Evolutionary conservation across 1,140 invertebrate species (phyloP).

Genomic region (Penaeus japonicus): DNA sequence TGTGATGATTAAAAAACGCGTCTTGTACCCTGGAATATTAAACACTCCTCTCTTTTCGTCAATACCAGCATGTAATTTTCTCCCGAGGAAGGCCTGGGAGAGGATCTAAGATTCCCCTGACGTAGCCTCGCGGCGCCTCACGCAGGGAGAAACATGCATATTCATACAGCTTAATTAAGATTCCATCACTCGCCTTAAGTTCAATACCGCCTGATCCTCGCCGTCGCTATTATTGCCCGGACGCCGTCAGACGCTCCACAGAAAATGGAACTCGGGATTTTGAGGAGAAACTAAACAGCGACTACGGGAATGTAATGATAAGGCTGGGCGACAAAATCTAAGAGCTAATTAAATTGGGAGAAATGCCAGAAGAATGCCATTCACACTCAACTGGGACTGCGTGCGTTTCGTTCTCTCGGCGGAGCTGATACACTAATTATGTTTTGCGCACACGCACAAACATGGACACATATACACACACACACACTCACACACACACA

Average conservation of each 20-base stretch:
- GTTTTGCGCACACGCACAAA: too few relatives aligned
- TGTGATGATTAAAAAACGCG: background rate
- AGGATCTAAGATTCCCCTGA: background rate
- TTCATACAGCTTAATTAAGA: constrained; percentile 56
- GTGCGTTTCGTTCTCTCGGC: too few relatives aligned
- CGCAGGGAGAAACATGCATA: constrained; percentile 49
- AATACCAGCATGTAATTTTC: constrained; percentile 13
- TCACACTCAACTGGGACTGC: too few relatives aligned
- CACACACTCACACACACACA: too few relatives aligned
- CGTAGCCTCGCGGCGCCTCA: background rate
- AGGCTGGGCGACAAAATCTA: too few relatives aligned
- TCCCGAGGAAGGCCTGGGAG: background rate
- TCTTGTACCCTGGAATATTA: background rate
- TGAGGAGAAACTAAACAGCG: too few relatives aligned
- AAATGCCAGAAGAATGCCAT: too few relatives aligned
- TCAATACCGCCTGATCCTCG: constrained; percentile 48
- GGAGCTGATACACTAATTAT: too few relatives aligned
- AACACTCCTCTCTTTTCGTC: background rate
- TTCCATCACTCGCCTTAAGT: constrained; percentile 52
- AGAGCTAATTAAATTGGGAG: too few relatives aligned
- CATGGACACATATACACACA: too few relatives aligned
- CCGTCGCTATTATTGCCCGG: constrained; percentile 39
- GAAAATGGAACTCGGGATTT: background rate
- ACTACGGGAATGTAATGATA: too few relatives aligned
- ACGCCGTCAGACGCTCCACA: background rate